Evolutionary conservation across 2,113 vertebrate genomes (phyloP).

Genomic region (Hydrolagus affinis): DNA sequence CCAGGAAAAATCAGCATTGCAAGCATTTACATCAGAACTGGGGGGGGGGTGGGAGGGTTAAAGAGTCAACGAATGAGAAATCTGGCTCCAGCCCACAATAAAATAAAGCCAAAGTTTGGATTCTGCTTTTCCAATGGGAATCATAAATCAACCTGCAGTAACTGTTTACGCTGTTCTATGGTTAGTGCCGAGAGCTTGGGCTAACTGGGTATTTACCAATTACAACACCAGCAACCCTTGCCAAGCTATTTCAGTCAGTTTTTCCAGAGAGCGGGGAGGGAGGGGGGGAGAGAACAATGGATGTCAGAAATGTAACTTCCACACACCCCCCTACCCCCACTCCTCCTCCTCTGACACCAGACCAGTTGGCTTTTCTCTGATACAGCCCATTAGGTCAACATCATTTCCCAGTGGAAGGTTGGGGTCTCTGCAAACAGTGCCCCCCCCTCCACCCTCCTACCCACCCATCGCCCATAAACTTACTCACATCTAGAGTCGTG

Average conservation of each 20-base stretch:
- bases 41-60: neutral
- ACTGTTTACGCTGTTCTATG: neutral
- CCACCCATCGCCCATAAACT: too few species aligned
- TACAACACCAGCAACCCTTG: neutral
- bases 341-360: neutral
- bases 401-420: neutral
- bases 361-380: neutral
- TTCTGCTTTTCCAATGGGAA: neutral
- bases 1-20: too few species aligned
- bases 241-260: neutral
- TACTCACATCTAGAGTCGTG: too few species aligned
- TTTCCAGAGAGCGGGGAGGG: neutral
- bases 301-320: neutral
- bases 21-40: neutral
- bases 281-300: neutral
- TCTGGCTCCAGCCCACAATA: neutral
- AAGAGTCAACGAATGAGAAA: neutral
- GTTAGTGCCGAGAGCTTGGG: neutral
- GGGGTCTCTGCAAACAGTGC: neutral
- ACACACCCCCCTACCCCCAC: too few species aligned
- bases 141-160: neutral
- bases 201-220: constrained; percentile 2
- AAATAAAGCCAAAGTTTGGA: neutral
- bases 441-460: too few species aligned
- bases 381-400: neutral